Base-by-base conservation (phyloP, 1,140 invertebrate species). In the Zaprionus ghesquierei region DNA sequence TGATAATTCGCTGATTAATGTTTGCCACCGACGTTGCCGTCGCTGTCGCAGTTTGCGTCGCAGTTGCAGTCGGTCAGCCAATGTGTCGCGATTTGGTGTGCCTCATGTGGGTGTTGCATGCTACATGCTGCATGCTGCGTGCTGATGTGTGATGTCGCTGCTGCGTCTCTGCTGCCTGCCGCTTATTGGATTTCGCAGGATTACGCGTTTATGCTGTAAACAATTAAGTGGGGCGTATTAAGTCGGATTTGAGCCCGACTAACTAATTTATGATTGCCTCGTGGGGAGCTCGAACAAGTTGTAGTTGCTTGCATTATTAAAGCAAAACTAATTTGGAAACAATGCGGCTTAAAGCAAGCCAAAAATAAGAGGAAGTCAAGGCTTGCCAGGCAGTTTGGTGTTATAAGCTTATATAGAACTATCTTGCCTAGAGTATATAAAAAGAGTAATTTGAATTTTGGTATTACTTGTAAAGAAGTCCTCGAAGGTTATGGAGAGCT, bases 1-100 rank as follows among this genome's bases (percentile, higher is more conserved):
- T 89, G 84, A 89, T 89, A 89, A 89, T 84, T 84, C 84, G 84
- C 84, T 87, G 84, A 89, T 89, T 89, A 89, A 89, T 89, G 84
- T 89, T 89, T 89, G 84, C 84, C 77, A 77, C 73, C 77, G 70
- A 74, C 62, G 64, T 54, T 66, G 66, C 58, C 15, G 68, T 35
- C 25, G 15, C 12, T 25, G 31, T 44, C 22, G 44, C 63, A 25
- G 56, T 23, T 35, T 41, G 12, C 31, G 38, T 29, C 25, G 35
- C 35, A 12, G 66, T 69, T 54, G 70, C 59, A 29, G 69, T 46
- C 62, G 64, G 64, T 73, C 64, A 50, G 64, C 44, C 64, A 35
- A 71, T 51, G 68, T 78, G 82, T 86, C 84, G 75, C 82, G 75
- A 82, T 79, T 82, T 64, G 72, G 76, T 81, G 69, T 82, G 72